These are phyloP conservation scores for Rhadinocentrus ornatus DNA, from an alignment of 2,797 vertebrate species.

Conservation along the genomic window DNA sequence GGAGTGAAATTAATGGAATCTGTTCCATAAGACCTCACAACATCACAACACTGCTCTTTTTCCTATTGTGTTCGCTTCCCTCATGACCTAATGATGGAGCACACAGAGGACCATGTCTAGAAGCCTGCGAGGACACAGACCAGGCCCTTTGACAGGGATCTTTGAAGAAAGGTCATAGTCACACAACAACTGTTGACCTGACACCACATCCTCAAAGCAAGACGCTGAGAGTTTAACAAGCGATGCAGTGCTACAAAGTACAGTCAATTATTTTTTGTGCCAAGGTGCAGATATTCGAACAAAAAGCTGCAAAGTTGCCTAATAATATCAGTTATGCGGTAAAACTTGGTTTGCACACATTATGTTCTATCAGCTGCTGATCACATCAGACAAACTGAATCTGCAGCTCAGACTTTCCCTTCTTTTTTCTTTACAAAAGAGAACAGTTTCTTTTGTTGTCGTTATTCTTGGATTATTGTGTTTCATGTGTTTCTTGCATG, in stretches of 20 bases:
- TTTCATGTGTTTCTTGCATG: not conserved
- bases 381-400: too few relatives aligned
- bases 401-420: too few relatives aligned
- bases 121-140: too few relatives aligned
- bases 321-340: not conserved
- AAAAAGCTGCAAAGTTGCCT: not conserved
- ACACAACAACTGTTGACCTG: not conserved
- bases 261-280: not conserved
- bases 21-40: constrained; percentile 3
- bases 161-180: not conserved
- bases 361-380: not conserved
- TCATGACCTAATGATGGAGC: not conserved
- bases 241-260: not conserved
- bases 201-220: not conserved
- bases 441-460: not conserved
- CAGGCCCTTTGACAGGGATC: not conserved
- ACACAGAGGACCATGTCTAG: not conserved
- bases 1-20: constrained; percentile 18
- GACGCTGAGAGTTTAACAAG: not conserved
- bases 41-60: not conserved
- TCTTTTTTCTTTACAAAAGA: too few relatives aligned
- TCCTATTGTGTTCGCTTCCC: not conserved
- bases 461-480: not conserved
- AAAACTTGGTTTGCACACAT: not conserved
- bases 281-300: not conserved